A percentile compares a stretch with the other conserved stretches of the same genome.
Conservation (phyloP, 53 echinoderm and acorn worm genomes). For the Astropecten irregularis region DNA sequence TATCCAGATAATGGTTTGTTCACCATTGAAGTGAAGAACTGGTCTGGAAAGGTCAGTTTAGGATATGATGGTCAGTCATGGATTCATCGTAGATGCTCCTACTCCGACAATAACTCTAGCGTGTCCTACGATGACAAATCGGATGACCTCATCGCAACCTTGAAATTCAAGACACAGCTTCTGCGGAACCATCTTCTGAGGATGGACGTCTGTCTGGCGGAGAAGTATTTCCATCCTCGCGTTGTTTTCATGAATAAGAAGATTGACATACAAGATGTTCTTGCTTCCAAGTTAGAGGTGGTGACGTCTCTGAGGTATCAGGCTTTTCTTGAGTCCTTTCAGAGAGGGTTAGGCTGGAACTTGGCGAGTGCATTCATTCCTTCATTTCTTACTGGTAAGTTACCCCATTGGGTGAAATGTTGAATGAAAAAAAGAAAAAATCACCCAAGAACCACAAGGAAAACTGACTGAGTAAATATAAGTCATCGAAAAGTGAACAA, state of each 20-base stretch:
- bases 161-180: slow-evolving; percentile 80
- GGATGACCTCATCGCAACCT: slow-evolving; percentile 67
- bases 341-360: slow-evolving; percentile 68
- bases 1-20: slow-evolving; percentile 83
- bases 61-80: slow-evolving; percentile 81
- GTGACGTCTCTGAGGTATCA: slow-evolving; percentile 64
- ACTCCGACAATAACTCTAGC: slow-evolving; percentile 60
- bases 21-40: slow-evolving; percentile 91
- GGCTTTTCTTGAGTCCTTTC: slow-evolving; percentile 75
- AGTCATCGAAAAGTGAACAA: too few species aligned
- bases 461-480: too few species aligned
- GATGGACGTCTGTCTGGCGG: slow-evolving; percentile 76
- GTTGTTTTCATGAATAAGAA: slow-evolving; percentile 84
- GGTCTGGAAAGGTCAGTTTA: slow-evolving; percentile 79
- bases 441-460: too few species aligned
- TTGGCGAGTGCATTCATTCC: slow-evolving; percentile 80
- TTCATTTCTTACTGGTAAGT: slow-evolving; percentile 87
- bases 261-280: slow-evolving; percentile 50
- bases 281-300: slow-evolving; percentile 71
- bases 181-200: slow-evolving; percentile 81
- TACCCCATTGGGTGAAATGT: too few species aligned
- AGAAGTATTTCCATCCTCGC: slow-evolving; percentile 80
- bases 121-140: slow-evolving; percentile 75
- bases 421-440: too few species aligned
- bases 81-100: slow-evolving; percentile 69